Base-by-base conservation (phyloP, 2,113 vertebrate species). In the Halcyon malimbica region DNA sequence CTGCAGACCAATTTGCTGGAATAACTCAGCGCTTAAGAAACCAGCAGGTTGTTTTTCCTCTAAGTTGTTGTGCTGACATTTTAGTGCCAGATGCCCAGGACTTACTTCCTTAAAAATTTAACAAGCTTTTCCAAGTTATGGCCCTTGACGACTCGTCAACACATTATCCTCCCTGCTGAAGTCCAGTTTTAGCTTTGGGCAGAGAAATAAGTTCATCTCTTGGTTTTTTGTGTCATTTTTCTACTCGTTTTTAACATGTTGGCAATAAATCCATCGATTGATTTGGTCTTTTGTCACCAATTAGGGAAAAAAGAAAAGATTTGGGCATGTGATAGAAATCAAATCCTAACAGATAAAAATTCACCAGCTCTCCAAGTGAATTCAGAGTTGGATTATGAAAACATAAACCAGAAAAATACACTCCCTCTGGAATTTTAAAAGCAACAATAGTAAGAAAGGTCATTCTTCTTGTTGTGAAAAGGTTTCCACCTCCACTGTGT, bases 31-130 rank as follows among this genome's bases (percentile, higher is more conserved):
- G 76, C 87, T 93, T 75, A 74, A 91, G 83, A 91, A 97, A 91
- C 42, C 88, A 90, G 87, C 83, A 94, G 87, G 91, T 74, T 93
- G 83, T 95, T 95, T 96, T 90, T 73, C 42, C 33, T 90, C 83
- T 29, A 18, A 57, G 71, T 39, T 75, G 91, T 65, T 70, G 83
- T 35, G 71, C 28, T 80, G 67, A 51, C 76, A 68, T 89, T 91
- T 81, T 50, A 35, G 73, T 24, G 64, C 64, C 76, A 92, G 78
- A 50, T 93, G 87, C 35, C 86, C 77, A 48, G 53, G 37, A 69
- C 50, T 83, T 23, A 46, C 35, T 95, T 91, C 76, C 85, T 93
- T 71, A 10, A 69, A 91, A 53, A 53, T 53, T 59, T 74, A 83
- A 93, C 39, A 24, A 82, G 62, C 46, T 96, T 96, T 97, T 95